Evolutionary conservation across 37 sponge, comb jelly and placozoan genomes (phyloP).

Genomic region (Hormiphora californensis): DNA sequence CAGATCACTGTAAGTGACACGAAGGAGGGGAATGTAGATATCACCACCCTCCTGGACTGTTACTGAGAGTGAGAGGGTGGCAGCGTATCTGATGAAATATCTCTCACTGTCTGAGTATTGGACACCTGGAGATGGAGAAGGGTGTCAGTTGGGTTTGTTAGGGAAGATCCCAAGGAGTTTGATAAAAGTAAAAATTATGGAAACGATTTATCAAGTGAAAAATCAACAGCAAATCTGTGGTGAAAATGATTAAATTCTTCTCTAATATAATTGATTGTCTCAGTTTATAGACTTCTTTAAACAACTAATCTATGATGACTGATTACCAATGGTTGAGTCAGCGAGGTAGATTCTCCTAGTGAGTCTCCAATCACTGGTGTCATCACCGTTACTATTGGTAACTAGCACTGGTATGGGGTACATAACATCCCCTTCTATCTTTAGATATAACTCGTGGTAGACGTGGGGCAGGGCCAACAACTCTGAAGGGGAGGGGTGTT

Average conservation of each 20-base stretch:
- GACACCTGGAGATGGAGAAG: no score
- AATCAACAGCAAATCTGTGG: no score
- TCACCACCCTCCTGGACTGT: not conserved
- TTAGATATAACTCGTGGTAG: slow-evolving; percentile 42
- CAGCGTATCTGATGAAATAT: slow-evolving; percentile 13
- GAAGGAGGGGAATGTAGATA: not conserved
- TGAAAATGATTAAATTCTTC: no score
- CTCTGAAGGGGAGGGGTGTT: no score
- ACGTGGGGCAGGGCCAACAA: not conserved
- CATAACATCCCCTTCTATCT: not conserved
- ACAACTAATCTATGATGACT: not conserved
- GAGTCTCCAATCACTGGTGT: not conserved
- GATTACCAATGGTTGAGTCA: not conserved
- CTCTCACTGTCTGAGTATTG: no score
- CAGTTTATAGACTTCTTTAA: not conserved
- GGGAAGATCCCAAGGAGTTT: no score
- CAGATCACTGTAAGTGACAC: not conserved
- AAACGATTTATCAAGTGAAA: no score
- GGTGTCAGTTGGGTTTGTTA: no score
- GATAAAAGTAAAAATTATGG: no score
- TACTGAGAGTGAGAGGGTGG: not conserved
- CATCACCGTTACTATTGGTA: not conserved
- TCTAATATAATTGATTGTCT: no score
- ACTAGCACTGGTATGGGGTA: slow-evolving; percentile 31
- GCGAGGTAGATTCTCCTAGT: not conserved